Percentiles rank a stretch among this genome's conserved stretches.
Evolutionary conservation across 2,888 invertebrate species (phyloP).

Genomic region (Falcaria lacertinaria): DNA sequence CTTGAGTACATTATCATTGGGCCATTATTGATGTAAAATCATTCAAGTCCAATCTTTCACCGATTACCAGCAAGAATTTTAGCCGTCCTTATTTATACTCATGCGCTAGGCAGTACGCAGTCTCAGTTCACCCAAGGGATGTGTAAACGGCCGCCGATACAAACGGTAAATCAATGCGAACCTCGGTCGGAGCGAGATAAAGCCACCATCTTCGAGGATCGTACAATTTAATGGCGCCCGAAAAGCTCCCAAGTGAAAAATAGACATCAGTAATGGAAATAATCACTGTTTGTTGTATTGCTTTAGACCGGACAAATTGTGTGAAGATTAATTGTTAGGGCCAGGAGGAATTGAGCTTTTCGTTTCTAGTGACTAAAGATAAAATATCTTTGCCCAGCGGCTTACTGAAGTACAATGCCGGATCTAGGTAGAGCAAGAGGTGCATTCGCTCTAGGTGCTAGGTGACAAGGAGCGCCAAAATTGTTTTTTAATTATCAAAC

Average conservation of each 20-base stretch:
- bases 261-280: constrained; percentile 1
- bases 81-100: not conserved
- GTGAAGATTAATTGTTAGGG: not conserved
- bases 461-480: no score
- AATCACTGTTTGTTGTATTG: constrained; percentile 1
- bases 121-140: constrained; percentile 1
- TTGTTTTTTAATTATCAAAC: no score
- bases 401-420: no score
- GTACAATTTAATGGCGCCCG: constrained; percentile 27
- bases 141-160: constrained; percentile 3
- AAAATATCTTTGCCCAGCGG: no score
- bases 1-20: no score
- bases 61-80: not conserved
- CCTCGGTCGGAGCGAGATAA: constrained; percentile 20
- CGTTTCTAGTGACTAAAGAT: no score
- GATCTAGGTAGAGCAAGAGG: no score
- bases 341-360: no score
- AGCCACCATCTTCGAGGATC: constrained; percentile 19
- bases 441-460: no score
- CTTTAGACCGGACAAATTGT: not conserved
- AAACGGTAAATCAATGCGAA: constrained; percentile 26
- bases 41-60: not conserved
- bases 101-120: not conserved
- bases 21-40: no score
- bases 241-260: constrained; percentile 15